These are phyloP conservation scores for Drosophila pachea DNA, from an alignment of 1,140 invertebrate species.

Conservation along the genomic window DNA sequence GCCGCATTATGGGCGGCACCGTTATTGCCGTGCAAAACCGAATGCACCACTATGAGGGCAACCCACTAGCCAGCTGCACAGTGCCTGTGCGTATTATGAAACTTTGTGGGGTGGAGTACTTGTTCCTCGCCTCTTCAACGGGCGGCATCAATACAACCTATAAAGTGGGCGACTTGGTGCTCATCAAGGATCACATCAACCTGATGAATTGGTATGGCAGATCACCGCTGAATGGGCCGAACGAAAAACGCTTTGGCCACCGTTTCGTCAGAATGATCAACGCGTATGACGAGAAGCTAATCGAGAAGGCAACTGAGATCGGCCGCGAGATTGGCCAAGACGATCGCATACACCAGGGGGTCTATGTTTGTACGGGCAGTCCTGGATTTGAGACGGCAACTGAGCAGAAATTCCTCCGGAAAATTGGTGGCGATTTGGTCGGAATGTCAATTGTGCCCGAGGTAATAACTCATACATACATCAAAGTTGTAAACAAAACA, in stretches of 20 bases:
- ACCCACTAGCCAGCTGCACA: conserved; percentile 86
- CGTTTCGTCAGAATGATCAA: conserved; percentile 92
- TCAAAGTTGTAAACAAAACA: not conserved
- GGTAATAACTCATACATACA: conserved; percentile 24
- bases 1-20: conserved; percentile 85
- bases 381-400: conserved; percentile 95
- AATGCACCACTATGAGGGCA: conserved; percentile 97
- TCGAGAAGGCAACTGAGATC: conserved; percentile 84
- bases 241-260: conserved; percentile 95
- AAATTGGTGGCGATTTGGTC: conserved; percentile 92
- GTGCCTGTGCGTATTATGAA: conserved; percentile 97
- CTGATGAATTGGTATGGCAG: conserved; percentile 89
- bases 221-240: conserved; percentile 93
- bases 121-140: conserved; percentile 95
- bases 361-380: conserved; percentile 94
- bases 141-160: conserved; percentile 91
- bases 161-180: conserved; percentile 95
- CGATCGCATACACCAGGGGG: conserved; percentile 87
- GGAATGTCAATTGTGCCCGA: conserved; percentile 91
- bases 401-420: conserved; percentile 88
- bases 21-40: conserved; percentile 97
- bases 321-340: conserved; percentile 86
- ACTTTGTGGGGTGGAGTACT: conserved; percentile 90
- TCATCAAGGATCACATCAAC: conserved; percentile 97
- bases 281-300: conserved; percentile 88